Base-by-base conservation (phyloP, 2,888 invertebrate species). In the Mesochorus sp. region DNA sequence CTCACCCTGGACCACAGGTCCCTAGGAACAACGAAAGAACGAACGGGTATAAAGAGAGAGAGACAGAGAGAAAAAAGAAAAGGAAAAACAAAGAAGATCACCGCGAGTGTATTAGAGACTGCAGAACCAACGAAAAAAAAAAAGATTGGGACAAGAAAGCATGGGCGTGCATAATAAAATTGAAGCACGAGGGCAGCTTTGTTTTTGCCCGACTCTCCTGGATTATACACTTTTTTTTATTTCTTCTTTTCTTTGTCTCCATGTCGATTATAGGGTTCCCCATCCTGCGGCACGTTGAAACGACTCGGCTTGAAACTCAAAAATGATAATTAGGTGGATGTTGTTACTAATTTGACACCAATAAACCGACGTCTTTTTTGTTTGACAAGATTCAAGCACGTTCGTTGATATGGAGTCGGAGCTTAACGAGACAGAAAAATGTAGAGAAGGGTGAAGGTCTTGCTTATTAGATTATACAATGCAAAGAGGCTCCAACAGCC, bases 161-260 rank as follows among this genome's bases (percentile, higher is more conserved):
- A 83, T 83, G 84, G 73, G 75, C 79, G 67, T 71, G 85, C 83
- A 86, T 85, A 83, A 83, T 83, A 84, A 84, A 62, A 70, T 55
- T 75, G 37, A 55, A 47, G 59, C 68, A 17, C 10, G 3, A n/a
- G 19, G 37, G 31, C 14, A 47, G 64, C 57, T 70, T 57, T 64
- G 62, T 62, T 70, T 12, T 24, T 57, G 37, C 31, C 55, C 37
- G 12, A 19, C 17, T 19, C 17, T 17, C 31, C 21, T 34, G 31
- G 21, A 12, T 19, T 19, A 3, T 19, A 12, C 12, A 21, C 47
- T 51, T 59, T 73, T 37, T 66, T 59, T 39, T 28, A 62, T 64
- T 75, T 71, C 39, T 70, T 79, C 37, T 42, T 70, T 73, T 79
- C 47, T 62, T 67, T 61, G 73, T 73, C 55, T 34, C 34, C 53